Evolutionary conservation across 2,797 vertebrate species (phyloP).

Genomic region (Hypotaenidia okinawae): DNA sequence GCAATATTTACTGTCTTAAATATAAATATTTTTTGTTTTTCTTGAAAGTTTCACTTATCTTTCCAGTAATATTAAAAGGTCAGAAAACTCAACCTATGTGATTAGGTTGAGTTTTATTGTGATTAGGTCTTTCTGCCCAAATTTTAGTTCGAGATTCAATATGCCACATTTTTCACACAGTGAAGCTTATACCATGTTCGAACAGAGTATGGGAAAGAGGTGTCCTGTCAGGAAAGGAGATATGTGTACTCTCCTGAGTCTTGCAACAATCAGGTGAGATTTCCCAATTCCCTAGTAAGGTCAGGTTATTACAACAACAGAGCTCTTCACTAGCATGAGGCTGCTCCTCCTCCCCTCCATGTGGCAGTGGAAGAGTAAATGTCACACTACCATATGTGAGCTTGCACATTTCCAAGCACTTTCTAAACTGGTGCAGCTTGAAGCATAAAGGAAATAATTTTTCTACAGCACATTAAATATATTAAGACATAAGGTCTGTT

Average conservation of each 20-base stretch:
- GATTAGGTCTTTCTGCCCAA: background rate
- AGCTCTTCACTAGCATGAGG: background rate
- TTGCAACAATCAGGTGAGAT: background rate
- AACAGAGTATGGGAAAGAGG: background rate
- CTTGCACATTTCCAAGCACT: background rate
- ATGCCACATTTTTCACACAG: background rate
- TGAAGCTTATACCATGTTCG: background rate
- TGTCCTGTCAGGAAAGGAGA: background rate
- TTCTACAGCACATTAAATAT: background rate
- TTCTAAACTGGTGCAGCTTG: background rate
- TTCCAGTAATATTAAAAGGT: background rate
- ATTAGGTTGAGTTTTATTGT: background rate
- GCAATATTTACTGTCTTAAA: background rate
- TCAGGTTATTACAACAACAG: background rate
- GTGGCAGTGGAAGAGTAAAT: background rate
- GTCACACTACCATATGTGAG: background rate
- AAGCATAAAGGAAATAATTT: background rate
- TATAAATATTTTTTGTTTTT: background rate
- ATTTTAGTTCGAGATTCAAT: background rate
- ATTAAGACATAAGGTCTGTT: background rate
- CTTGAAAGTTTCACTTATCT: background rate
- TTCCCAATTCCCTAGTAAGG: slow-evolving; percentile 10
- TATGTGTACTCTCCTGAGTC: background rate
- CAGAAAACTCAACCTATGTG: background rate
- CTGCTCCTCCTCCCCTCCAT: background rate